Conservation (phyloP, 2,113 vertebrate species). For the Rana temporaria region DNA sequence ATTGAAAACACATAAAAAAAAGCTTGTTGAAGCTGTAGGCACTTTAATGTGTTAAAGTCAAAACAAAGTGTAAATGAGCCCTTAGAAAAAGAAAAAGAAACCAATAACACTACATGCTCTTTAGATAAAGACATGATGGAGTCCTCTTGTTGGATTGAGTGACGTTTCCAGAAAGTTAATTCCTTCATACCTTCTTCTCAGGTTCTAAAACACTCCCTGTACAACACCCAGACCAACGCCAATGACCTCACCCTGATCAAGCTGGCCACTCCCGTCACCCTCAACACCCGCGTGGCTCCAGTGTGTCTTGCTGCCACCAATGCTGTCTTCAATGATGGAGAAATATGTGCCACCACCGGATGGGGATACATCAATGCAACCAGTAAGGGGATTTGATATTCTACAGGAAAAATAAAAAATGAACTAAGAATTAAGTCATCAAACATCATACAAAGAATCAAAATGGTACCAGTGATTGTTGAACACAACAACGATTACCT, state of each 20-base stretch:
- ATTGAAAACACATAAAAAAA: no score
- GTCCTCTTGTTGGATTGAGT: background rate
- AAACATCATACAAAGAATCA: no score
- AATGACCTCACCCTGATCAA: constrained; percentile 83
- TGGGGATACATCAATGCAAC: constrained; percentile 78
- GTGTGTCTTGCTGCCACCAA: constrained; percentile 74
- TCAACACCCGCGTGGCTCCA: constrained; percentile 69
- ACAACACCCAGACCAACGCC: constrained; percentile 68
- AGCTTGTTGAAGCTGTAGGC: no score
- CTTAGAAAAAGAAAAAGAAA: background rate
- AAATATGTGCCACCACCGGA: constrained; percentile 77
- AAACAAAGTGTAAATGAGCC: no score
- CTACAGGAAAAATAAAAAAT: background rate
- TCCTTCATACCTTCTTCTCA: constrained; percentile 69
- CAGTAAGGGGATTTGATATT: constrained; percentile 61
- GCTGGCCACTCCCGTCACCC: constrained; percentile 69
- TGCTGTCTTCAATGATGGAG: constrained; percentile 70
- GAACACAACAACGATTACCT: no score
- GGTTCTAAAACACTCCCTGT: constrained; percentile 65
- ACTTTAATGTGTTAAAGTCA: no score
- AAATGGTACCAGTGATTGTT: no score
- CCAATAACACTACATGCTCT: background rate
- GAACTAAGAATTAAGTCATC: no score
- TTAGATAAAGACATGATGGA: background rate
- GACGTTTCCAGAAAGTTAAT: background rate